Conservation (phyloP, 1,140 invertebrate genomes). For the Oryctes rhinoceros region DNA sequence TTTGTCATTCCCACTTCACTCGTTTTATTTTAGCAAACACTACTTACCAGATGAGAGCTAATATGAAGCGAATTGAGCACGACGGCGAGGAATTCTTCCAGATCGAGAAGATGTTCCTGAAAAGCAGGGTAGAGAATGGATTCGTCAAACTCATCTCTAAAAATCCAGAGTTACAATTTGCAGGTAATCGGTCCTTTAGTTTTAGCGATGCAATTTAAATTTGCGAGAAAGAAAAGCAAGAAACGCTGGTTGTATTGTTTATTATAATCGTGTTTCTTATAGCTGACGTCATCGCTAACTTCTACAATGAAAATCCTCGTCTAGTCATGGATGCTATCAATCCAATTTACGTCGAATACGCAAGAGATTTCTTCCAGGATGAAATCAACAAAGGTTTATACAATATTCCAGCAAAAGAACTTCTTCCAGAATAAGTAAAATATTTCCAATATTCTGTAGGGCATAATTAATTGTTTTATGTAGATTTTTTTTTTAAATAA, state of each 20-base stretch:
- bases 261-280: constrained; percentile 43
- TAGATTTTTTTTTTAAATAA: no score
- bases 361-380: constrained; percentile 60
- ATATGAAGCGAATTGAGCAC: constrained; percentile 65
- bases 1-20: no score
- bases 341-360: constrained; percentile 76
- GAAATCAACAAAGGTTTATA: constrained; percentile 55
- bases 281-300: constrained; percentile 61
- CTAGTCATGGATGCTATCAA: constrained; percentile 75
- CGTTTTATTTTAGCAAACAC: constrained; percentile 53
- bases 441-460: not conserved
- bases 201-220: no score
- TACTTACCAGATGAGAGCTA: constrained; percentile 52
- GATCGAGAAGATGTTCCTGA: constrained; percentile 68
- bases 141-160: constrained; percentile 66
- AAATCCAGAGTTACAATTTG: constrained; percentile 57
- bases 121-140: constrained; percentile 69
- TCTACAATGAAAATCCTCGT: constrained; percentile 75
- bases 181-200: no score
- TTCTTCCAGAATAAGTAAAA: constrained; percentile 51
- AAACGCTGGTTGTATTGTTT: not conserved
- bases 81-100: constrained; percentile 69
- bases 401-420: constrained; percentile 54
- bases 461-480: no score
- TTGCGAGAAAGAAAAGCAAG: no score